These are phyloP conservation scores for Okamejei kenojei DNA, from an alignment of 2,797 vertebrate species.

Conservation along the genomic window DNA sequence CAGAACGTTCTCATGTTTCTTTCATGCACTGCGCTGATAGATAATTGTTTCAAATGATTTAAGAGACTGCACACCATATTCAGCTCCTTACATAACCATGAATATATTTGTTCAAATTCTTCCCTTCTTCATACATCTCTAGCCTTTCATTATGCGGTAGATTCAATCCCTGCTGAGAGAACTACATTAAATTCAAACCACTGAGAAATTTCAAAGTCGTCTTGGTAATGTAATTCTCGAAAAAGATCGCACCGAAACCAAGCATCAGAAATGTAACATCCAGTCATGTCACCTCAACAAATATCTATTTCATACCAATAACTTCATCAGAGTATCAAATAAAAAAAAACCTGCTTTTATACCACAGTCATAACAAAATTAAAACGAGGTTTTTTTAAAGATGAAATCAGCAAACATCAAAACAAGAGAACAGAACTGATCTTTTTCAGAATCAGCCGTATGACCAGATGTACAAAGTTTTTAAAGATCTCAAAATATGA, in stretches of 20 bases:
- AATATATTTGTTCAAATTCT: not conserved
- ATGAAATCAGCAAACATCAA: not conserved
- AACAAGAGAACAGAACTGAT: not conserved
- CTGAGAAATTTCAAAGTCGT: not conserved
- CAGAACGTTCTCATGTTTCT: not conserved
- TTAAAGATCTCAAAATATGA: not conserved
- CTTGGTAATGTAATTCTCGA: not conserved
- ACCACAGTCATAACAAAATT: not conserved
- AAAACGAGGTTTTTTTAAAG: not conserved
- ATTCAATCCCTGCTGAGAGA: not conserved
- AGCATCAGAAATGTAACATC: not conserved
- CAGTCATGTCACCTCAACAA: not conserved
- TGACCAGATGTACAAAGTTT: not conserved
- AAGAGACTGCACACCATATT: not conserved
- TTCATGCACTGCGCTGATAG: not conserved
- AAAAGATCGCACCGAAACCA: not conserved
- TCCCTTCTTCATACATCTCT: not conserved
- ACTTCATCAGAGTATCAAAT: not conserved
- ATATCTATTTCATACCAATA: not conserved
- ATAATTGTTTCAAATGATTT: conserved; percentile 20
- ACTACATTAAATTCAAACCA: not conserved
- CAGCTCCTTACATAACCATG: not conserved
- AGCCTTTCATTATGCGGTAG: not conserved
- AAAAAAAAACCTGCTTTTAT: not conserved
- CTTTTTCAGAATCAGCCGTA: not conserved